These are phyloP conservation scores for Pyrocephalus nanus DNA, from an alignment of 2,797 vertebrate species.

Conservation along the genomic window DNA sequence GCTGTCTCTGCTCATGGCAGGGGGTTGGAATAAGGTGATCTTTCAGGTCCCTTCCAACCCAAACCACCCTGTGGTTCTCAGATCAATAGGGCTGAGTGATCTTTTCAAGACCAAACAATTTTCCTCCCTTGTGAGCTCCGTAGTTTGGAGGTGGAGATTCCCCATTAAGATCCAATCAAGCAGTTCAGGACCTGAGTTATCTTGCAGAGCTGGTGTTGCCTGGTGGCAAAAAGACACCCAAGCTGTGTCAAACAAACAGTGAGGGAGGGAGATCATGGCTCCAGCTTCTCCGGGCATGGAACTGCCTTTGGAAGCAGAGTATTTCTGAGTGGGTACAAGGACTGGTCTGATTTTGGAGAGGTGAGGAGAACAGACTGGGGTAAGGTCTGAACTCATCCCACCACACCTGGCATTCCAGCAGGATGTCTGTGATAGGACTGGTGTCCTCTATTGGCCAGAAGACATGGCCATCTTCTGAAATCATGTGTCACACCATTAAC, in stretches of 20 bases:
- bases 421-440: neutral
- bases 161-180: neutral
- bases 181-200: neutral
- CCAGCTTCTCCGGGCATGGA: neutral
- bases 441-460: neutral
- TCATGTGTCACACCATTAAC: neutral
- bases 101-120: accelerated
- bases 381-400: neutral
- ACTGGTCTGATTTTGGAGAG: neutral
- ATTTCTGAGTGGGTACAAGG: neutral
- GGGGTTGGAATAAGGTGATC: accelerated
- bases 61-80: neutral
- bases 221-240: neutral
- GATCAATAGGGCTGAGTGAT: neutral
- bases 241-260: neutral
- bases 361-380: neutral
- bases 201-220: neutral
- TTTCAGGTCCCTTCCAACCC: neutral
- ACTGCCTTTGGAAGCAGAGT: neutral
- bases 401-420: neutral
- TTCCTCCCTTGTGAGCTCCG: neutral
- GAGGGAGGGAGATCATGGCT: neutral
- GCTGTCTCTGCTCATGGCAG: neutral
- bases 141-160: neutral
- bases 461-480: neutral